Evolutionary conservation across 30 jellyfish, hydroid and myxozoan species (phyloP).

Genomic region (Euphysa ruthae): DNA sequence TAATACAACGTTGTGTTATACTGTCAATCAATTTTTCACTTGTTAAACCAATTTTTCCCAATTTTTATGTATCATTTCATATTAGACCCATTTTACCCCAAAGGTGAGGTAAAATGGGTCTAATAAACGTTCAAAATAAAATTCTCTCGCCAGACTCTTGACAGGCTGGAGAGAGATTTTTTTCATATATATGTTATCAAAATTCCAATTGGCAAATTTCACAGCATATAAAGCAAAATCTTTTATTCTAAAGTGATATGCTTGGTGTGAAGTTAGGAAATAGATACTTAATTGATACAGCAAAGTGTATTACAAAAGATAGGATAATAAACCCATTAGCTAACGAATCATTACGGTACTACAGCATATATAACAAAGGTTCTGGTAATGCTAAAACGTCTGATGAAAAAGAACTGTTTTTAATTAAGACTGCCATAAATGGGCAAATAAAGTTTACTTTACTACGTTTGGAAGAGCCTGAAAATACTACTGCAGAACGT

Average conservation of each 20-base stretch:
- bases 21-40: too few species aligned
- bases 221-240: too few species aligned
- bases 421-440: constrained; percentile 15
- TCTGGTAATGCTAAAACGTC: constrained; percentile 12
- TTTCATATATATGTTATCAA: too few species aligned
- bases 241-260: constrained; percentile 1
- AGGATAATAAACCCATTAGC: constrained; percentile 16
- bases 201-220: too few species aligned
- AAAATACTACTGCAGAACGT: constrained; percentile 6
- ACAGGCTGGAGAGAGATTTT: too few species aligned
- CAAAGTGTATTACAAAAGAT: neutral
- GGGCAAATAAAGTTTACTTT: neutral
- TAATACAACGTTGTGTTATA: too few species aligned
- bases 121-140: too few species aligned
- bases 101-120: too few species aligned
- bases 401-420: constrained; percentile 24
- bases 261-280: constrained; percentile 1
- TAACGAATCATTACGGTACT: constrained; percentile 13
- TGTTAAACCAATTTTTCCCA: too few species aligned
- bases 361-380: constrained; percentile 14
- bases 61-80: too few species aligned
- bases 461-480: constrained; percentile 1
- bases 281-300: constrained; percentile 1
- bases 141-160: too few species aligned
- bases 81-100: too few species aligned